Base-by-base conservation (phyloP, 2,888 invertebrate species). In the Ennomos quercinarius region DNA sequence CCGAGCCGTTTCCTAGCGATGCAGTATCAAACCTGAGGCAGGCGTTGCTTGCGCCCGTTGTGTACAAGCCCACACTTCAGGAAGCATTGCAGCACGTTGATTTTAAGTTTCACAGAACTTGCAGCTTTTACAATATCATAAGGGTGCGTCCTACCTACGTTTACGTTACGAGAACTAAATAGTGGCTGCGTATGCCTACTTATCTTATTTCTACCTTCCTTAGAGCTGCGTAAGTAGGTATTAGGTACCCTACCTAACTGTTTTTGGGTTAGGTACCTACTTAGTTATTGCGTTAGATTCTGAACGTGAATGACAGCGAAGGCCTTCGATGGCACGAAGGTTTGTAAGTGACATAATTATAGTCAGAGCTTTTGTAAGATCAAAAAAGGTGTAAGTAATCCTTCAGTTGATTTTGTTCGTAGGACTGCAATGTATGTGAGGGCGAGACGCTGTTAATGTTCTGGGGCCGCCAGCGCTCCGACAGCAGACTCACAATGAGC, bases 361-460 rank as follows among this genome's bases (percentile, higher is more conserved):
- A 17, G 27, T 27, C 27, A 27, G 27, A 27, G 5, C 6, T 4
- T 6, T 27, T 6, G 27, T 27, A 27, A 6, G 6, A 5, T 27
- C 6, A 6, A 27, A 6, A 6, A 5, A 27, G 27, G 27, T 27
- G 6, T 27, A 27, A 27, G 17, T 27, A 27, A 6, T 27, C 6
- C 27, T 27, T 6, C 27, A 27, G 27, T 5, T 27, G 27, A 27
- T 34, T 44, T 48, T 41, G 44, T 53, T 54, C 36, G 11, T 34
- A 91, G 91, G 90, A 89, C 56, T 87, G 86, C 72, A 78, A 86
- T 79, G 87, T 82, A 54, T 80, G 78, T 39, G 88, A 89, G 60
- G 84, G 87, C 10, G 84, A 86, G 64, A 89, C 87, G 5, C 65
- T 89, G 71, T 70, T 89, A 71, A 87, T 87, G 81, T 89, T 82